Conservation (phyloP, 2,888 invertebrate species). For the Nomada flava region DNA sequence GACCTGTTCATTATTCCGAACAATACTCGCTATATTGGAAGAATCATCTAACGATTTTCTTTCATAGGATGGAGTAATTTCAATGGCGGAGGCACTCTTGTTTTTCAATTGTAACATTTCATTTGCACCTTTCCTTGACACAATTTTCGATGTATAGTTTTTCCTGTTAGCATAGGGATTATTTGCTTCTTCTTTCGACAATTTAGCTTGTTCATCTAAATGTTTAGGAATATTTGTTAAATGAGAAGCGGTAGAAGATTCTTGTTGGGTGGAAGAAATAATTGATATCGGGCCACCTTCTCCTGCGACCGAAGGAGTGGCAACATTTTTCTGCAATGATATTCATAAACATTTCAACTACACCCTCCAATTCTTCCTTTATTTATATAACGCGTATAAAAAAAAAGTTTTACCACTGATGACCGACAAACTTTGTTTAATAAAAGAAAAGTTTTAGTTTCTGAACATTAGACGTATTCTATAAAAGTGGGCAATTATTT, state of each 20-base stretch:
- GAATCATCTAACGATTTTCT: slow-evolving; percentile 28
- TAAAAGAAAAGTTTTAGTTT: background rate
- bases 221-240: background rate
- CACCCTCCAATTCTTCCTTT: background rate
- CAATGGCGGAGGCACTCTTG: background rate
- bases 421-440: too few species aligned
- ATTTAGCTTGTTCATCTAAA: background rate
- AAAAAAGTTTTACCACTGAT: background rate
- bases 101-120: slow-evolving; percentile 8
- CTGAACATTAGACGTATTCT: background rate
- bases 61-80: background rate
- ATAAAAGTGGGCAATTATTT: background rate
- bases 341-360: slow-evolving; percentile 2
- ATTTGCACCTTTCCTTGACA: slow-evolving; percentile 57
- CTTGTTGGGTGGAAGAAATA: slow-evolving; percentile 6
- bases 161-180: slow-evolving; percentile 2
- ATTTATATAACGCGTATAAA: background rate
- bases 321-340: slow-evolving; percentile 38
- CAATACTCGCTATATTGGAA: slow-evolving; percentile 12
- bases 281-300: slow-evolving; percentile 65
- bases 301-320: slow-evolving; percentile 39
- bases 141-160: slow-evolving; percentile 50
- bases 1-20: background rate
- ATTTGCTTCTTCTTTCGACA: slow-evolving; percentile 14
- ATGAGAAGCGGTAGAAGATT: slow-evolving; percentile 5